Evolutionary conservation across 1,140 invertebrate genomes (phyloP), one percentile per base, ranked within the genome.

Genomic region (Belonocnema kinseyi): DNA sequence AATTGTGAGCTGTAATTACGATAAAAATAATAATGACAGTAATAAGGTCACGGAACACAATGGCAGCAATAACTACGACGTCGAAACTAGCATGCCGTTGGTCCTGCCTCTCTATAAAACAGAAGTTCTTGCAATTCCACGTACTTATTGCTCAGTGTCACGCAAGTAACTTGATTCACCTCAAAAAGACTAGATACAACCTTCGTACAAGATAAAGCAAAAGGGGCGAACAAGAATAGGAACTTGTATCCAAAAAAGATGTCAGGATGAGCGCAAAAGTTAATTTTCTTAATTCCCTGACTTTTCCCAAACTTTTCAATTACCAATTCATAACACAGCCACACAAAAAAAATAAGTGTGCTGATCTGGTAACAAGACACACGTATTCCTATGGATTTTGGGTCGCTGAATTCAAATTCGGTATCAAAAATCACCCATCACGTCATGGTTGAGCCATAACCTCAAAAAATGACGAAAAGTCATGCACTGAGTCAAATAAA

Each of bases 11-110:
- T 58, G 76, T 74, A 84, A 84, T 83, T 82, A 83, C 80, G 73
- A 77, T 82, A 61, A 76, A 72, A 83, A 83, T 83, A 85, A 84
- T 86, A 84, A 86, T 83, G 81, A 85, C 84, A 80, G 84, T 87
- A 88, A 89, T 88, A 80, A 85, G 85, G 83, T 85, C 86, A 86
- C 85, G 85, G 87, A 88, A 81, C 72, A 77, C 86, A 84, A 87
- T 85, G 85, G 77, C 81, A 84, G 83, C 79, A 86, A 85, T 87
- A 88, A 87, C 85, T 54, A 73, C 74, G 79, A 82, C 78, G 82
- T 86, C 80, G 79, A 73, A 79, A 84, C 85, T 80, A 81, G 80
- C 82, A 85, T 79, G 83, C 79, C 80, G 80, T 80, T 77, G 81
- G 79, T 78, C 81, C 82, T 82, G 82, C 75, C 81, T 81, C 79